Base-by-base conservation (phyloP, 2,113 vertebrate genomes). In the Tyto alba region DNA sequence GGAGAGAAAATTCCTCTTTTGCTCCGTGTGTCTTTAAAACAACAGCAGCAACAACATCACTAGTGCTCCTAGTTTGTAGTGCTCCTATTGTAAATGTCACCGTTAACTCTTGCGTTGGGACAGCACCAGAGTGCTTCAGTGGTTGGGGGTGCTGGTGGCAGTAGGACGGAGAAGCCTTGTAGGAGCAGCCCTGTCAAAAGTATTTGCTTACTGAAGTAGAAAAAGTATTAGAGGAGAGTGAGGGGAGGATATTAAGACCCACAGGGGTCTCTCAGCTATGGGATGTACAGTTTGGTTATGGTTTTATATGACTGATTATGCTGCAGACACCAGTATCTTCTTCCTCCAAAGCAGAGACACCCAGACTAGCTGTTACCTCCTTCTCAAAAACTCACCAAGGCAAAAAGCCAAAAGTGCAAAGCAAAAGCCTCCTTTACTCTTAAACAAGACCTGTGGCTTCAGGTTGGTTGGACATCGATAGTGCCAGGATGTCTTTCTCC, bases 341-440 rank as follows among this genome's bases (percentile, higher is more conserved):
- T 55, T 34, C 45, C 18, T 16, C 7, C 5, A 5, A 0, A 34
- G 30, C 30, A 40, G 13, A 36, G 11, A n/a, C 19, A 66, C 23
- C 0, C 13, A 7, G 14, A 6, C 6, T 16, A 50, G 29, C 29
- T 47, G 30, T 78, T 71, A 9, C 0, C 6, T 55, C 0, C 6
- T 55, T 9, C 36, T 32, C 13, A 63, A 79, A 82, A 83, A 30
- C 19, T 72, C n/a, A 40, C 3, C 6, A 32, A 53, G 21, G 4
- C 14, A 23, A 59, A 53, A 86, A 66, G 27, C 17, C 34, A 50
- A 50, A 22, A 34, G 13, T 40, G 14, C 29, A 40, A 43, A 75
- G 7, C 10, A 75, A 64, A 86, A 62, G 15, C 21, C 26, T 71
- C 4, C 6, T 13, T 9, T 23, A 11, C 18, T 73, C 50, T 34